phyloP scores from a whole-genome alignment of 2,888 invertebrate genomes.

The Deilephila porcellus region DNA sequence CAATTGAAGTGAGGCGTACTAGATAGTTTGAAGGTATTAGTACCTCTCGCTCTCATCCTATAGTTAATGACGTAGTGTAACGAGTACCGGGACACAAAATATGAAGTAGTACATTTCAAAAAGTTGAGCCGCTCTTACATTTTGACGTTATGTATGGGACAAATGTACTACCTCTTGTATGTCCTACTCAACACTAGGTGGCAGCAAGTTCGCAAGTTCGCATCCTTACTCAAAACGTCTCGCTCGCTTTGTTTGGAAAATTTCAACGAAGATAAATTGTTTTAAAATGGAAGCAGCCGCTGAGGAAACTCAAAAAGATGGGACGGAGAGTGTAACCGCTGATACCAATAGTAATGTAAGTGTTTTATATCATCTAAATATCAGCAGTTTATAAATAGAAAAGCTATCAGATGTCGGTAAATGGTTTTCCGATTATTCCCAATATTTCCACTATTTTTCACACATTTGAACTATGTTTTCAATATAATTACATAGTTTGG shows the following conservation, averaged over 20 bases:
- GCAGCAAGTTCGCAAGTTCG: background rate
- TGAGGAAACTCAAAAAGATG: slow-evolving; percentile 66
- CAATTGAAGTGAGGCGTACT: too few species aligned
- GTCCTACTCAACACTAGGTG: too few species aligned
- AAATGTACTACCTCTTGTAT: too few species aligned
- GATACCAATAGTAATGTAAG: slow-evolving; percentile 63
- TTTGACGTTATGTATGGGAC: too few species aligned
- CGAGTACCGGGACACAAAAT: too few species aligned
- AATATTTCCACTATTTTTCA: slow-evolving; percentile 29
- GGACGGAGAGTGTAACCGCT: slow-evolving; percentile 53
- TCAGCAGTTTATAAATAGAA: slow-evolving; percentile 73
- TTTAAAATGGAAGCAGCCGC: slow-evolving; percentile 69
- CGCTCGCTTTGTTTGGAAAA: slow-evolving; percentile 53
- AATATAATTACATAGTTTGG: background rate
- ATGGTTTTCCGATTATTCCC: slow-evolving; percentile 44
- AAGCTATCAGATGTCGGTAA: slow-evolving; percentile 70
- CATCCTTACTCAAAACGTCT: slow-evolving; percentile 22
- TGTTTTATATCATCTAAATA: slow-evolving; percentile 43
- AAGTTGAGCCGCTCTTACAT: too few species aligned
- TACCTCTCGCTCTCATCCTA: too few species aligned
- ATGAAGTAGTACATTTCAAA: too few species aligned
- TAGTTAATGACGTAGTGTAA: too few species aligned
- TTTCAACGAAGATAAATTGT: slow-evolving; percentile 43
- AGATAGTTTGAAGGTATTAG: too few species aligned
- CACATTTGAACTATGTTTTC: slow-evolving; percentile 18